Base-by-base conservation (phyloP, 2,113 vertebrate species). In the Mionectes macconnelli region DNA sequence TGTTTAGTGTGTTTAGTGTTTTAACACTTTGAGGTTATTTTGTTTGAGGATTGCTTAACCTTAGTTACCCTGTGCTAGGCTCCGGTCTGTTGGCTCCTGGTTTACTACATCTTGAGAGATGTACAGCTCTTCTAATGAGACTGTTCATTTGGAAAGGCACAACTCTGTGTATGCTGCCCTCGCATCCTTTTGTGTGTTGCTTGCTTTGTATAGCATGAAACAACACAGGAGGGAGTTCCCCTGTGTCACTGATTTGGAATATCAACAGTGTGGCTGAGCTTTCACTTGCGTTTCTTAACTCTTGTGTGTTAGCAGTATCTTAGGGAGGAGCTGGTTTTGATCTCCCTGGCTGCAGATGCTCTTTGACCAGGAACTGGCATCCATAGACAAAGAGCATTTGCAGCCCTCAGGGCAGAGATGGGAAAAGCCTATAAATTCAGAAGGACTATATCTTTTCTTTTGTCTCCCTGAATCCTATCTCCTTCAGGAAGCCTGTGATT, bases 201-300 rank as follows among this genome's bases (percentile, higher is more conserved):
- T 16, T 75, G 52, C 88, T 90, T 94, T 93, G 89, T 85, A 64
- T 84, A 72, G 92, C 60, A 22, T 50, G 45, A 67, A 88, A 47
- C 44, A 81, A 55, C 70, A 79, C 1, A 7, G 14, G 39, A 90
- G 92, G 90, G 72, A 93, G 79, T 95, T 96, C 66, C 85, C 49
- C 44, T 88, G 94, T 78, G 79, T 94, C 90, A 78, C 28, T 59
- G 60, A 13, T 40, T 79, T 78, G 52, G 50, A 64, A 72, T 69
- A 90, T 64, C 60, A 72, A 22, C 14, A 3, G 44, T 0, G 0
- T 57, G 72, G 28, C 73, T 78, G 90, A 81, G 80, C 94, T 96
- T 96, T 97, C 92, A 76, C 88, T 93, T 95, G 47, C 52, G 5
- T 96, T 93, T 95, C 88, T 83, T 49, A 59, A 78, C 20, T 62